Percentiles rank a stretch among this genome's conserved stretches.
Conservation (phyloP, 2,113 vertebrate genomes). For the Paramisgurnus dabryanus region DNA sequence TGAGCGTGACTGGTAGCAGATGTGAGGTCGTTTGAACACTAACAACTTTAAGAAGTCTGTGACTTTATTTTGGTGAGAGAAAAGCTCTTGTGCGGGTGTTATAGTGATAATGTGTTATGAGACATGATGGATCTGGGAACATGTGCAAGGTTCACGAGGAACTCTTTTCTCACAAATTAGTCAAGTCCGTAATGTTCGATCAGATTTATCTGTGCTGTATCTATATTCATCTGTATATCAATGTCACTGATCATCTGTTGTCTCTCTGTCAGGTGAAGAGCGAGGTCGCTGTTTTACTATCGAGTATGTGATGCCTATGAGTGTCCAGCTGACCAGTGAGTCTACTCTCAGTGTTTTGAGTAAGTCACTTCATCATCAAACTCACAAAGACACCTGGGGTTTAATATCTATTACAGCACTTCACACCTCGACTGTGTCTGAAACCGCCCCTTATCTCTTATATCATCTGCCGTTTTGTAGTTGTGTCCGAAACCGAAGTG, state of each 20-base stretch:
- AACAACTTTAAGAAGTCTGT: not conserved
- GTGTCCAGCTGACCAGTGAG: conserved; percentile 88
- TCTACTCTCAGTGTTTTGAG: conserved; percentile 91
- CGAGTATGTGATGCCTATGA: conserved; percentile 93
- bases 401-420: no score
- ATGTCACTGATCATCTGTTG: not conserved
- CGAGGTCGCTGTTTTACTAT: conserved; percentile 92
- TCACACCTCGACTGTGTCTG: no score
- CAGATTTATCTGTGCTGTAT: no score
- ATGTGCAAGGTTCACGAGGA: not conserved
- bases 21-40: not conserved
- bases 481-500: no score
- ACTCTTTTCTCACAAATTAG: no score
- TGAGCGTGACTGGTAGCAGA: conserved; percentile 12
- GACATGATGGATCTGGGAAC: conserved; percentile 28
- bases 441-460: no score
- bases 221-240: no score
- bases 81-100: conserved; percentile 12
- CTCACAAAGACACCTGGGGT: no score
- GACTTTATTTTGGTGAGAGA: not conserved
- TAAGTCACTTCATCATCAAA: conserved; percentile 68
- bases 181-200: no score
- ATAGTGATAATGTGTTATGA: conserved; percentile 6
- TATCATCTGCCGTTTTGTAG: no score
- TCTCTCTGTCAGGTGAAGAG: conserved; percentile 81